A percentile compares a stretch with the other conserved stretches of the same genome.
These are phyloP conservation scores for Bombus picipes DNA, from an alignment of 1,140 invertebrate species.

Conservation along the genomic window DNA sequence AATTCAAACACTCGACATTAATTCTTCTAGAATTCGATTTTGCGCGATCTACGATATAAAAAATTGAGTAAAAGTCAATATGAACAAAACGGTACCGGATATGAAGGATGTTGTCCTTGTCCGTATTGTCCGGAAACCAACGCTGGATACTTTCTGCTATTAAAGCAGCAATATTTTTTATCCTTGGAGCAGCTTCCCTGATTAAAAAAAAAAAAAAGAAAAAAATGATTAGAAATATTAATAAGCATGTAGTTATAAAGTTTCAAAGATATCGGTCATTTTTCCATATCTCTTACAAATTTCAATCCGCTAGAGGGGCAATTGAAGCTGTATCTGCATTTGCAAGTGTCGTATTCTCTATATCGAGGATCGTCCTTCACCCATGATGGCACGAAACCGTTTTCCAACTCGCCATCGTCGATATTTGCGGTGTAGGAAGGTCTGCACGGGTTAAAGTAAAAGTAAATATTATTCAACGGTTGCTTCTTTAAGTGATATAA, in stretches of 20 bases:
- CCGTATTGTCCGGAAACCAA: conserved; percentile 4
- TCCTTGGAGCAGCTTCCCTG: conserved; percentile 83
- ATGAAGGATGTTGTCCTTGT: neutral
- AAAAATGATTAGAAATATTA: neutral
- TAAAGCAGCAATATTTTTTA: conserved; percentile 84
- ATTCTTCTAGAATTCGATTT: too few relatives aligned
- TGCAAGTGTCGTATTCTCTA: conserved; percentile 82
- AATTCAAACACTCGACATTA: too few relatives aligned
- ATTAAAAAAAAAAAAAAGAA: neutral
- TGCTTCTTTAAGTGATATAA: too few relatives aligned
- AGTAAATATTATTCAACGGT: neutral
- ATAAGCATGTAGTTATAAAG: too few relatives aligned
- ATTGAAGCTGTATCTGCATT: conserved; percentile 84
- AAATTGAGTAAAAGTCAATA: too few relatives aligned
- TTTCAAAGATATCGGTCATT: too few relatives aligned
- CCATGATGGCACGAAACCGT: conserved; percentile 77
- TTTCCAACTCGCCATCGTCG: neutral
- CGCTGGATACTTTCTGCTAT: conserved; percentile 71
- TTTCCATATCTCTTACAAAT: conserved; percentile 79
- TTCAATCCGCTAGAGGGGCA: conserved; percentile 83
- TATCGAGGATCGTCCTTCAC: conserved; percentile 75
- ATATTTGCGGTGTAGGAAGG: conserved; percentile 31
- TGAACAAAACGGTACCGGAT: neutral
- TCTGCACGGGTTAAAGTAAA: conserved; percentile 9
- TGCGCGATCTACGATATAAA: too few relatives aligned